Conservation (phyloP, 2,797 vertebrate species). For the Poecilia gillii region DNA sequence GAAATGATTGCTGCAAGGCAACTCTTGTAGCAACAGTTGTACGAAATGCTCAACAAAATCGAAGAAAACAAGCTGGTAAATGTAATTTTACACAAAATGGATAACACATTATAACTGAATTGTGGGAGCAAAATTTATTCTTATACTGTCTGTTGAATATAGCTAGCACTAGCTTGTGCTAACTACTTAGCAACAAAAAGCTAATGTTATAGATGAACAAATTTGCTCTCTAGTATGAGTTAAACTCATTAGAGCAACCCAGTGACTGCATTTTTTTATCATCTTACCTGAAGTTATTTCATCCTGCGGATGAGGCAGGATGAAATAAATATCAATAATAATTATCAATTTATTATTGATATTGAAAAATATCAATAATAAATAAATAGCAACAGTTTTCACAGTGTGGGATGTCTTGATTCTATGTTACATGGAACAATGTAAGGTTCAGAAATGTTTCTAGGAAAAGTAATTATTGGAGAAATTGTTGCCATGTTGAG, state of each 20-base stretch:
- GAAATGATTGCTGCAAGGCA: background rate
- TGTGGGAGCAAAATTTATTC: background rate
- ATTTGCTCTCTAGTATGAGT: background rate
- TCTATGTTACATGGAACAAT: background rate
- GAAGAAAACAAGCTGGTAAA: background rate
- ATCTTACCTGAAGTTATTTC: background rate
- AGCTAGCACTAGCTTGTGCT: background rate
- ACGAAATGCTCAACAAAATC: background rate
- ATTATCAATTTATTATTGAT: too few species aligned
- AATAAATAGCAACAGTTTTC: background rate
- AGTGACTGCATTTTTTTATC: background rate
- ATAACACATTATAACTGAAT: background rate
- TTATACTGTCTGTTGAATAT: background rate
- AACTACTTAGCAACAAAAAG: background rate
- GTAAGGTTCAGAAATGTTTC: background rate
- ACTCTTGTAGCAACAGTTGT: background rate
- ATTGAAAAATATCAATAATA: too few species aligned
- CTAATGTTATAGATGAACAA: background rate
- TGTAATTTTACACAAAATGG: background rate
- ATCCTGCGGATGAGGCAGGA: background rate
- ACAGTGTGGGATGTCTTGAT: background rate
- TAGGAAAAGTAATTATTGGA: slow-evolving; percentile 1
- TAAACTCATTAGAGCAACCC: background rate
- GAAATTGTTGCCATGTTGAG: background rate
- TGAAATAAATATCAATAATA: too few species aligned